Percentiles rank a stretch among this genome's conserved stretches.
Evolutionary conservation across 2,888 invertebrate genomes (phyloP).

Genomic region (Tigriopus californicus): DNA sequence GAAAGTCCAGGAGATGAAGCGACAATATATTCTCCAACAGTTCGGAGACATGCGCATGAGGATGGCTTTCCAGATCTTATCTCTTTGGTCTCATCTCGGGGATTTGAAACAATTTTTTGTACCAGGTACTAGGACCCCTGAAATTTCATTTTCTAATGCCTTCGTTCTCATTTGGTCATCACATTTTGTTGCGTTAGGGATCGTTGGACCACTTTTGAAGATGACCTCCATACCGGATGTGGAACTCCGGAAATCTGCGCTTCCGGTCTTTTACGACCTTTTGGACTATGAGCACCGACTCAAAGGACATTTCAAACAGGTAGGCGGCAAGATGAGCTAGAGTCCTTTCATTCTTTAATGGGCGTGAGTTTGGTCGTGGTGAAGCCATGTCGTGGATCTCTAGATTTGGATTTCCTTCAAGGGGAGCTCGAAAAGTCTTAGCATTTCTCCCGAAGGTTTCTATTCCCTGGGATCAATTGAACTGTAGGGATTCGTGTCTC

Average conservation of each 20-base stretch:
- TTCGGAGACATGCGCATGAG: constrained; percentile 77
- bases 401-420: too few relatives aligned
- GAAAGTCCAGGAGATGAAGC: constrained; percentile 56
- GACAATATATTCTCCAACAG: constrained; percentile 47
- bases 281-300: constrained; percentile 76
- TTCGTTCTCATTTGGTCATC: background rate
- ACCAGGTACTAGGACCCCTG: too few relatives aligned
- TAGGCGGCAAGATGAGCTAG: constrained; percentile 18
- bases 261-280: constrained; percentile 83
- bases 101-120: constrained; percentile 72
- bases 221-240: constrained; percentile 75
- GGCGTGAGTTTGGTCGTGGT: too few relatives aligned
- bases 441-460: too few relatives aligned
- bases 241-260: constrained; percentile 63
- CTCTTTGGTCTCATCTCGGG: constrained; percentile 75
- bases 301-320: constrained; percentile 63
- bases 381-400: too few relatives aligned
- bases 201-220: constrained; percentile 82
- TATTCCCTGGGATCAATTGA: too few relatives aligned
- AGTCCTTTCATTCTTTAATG: too few relatives aligned
- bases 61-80: constrained; percentile 76
- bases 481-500: too few relatives aligned
- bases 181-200: constrained; percentile 28
- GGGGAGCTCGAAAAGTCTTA: too few relatives aligned
- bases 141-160: background rate